Percentiles rank a stretch among this genome's conserved stretches.
Evolutionary conservation across 2,113 vertebrate species (phyloP).

Genomic region (Atrichornis clamosus): DNA sequence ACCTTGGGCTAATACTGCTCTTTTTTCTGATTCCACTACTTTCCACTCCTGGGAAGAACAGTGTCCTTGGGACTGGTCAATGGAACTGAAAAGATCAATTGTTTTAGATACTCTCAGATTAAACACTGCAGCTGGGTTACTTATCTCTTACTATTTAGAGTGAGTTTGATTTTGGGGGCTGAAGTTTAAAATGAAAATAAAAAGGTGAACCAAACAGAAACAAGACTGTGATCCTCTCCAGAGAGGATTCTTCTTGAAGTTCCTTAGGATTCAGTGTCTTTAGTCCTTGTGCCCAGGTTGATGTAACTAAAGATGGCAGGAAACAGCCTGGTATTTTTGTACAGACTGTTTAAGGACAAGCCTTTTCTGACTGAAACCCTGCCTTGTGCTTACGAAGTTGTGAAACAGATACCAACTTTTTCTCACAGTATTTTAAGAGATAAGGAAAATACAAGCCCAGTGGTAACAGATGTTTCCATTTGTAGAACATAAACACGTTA

Average conservation of each 20-base stretch:
- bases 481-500: constrained; percentile 53
- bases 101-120: neutral
- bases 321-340: neutral
- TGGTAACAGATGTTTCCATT: constrained; percentile 64
- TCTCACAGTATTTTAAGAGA: constrained; percentile 62
- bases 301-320: neutral
- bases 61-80: neutral
- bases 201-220: neutral
- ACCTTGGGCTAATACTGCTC: neutral
- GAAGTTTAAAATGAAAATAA: neutral
- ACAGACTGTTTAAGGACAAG: neutral
- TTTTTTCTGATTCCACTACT: neutral
- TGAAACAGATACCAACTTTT: constrained; percentile 42
- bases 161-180: neutral
- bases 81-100: neutral
- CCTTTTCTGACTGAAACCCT: neutral
- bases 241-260: neutral
- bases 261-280: neutral
- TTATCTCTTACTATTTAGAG: neutral
- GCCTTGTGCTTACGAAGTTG: neutral
- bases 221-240: neutral
- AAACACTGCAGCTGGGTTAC: neutral
- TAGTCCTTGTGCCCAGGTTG: neutral
- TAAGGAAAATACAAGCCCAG: constrained; percentile 40
- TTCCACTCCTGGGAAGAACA: neutral